Conservation (phyloP, 2,797 vertebrate genomes). For the Xyrichtys novacula region DNA sequence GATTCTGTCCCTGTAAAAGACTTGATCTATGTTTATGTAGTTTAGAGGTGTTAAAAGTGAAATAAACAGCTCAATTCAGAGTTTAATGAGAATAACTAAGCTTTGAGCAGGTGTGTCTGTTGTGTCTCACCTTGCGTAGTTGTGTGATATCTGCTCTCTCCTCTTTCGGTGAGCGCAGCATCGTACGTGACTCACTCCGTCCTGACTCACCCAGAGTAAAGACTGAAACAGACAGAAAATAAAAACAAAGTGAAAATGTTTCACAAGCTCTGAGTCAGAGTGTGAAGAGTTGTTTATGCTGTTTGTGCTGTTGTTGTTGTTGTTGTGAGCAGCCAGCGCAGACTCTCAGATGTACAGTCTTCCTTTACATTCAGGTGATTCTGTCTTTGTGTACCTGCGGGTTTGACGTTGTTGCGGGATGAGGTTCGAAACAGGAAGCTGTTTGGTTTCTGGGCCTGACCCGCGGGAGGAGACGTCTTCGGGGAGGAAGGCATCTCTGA, state of each 20-base stretch:
- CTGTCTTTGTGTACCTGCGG: conserved; percentile 68
- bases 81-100: neutral
- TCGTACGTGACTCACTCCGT: conserved; percentile 80
- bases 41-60: too few species aligned
- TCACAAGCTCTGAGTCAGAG: neutral
- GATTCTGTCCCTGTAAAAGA: too few species aligned
- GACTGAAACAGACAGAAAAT: conserved; percentile 23
- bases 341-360: too few species aligned
- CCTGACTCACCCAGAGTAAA: conserved; percentile 76
- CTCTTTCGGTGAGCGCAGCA: conserved; percentile 78
- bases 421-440: conserved; percentile 91
- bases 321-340: too few species aligned
- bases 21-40: too few species aligned
- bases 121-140: conserved; percentile 77
- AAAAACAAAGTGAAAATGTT: fast-evolving
- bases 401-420: conserved; percentile 81
- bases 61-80: too few species aligned
- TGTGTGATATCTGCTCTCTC: conserved; percentile 76
- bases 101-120: neutral
- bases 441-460: conserved; percentile 86
- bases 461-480: conserved; percentile 72
- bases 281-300: neutral
- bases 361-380: too few species aligned
- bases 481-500: conserved; percentile 70
- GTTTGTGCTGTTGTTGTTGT: too few species aligned